Conservation (phyloP, 2,797 vertebrate genomes). For the Poeciliopsis presidionis region DNA sequence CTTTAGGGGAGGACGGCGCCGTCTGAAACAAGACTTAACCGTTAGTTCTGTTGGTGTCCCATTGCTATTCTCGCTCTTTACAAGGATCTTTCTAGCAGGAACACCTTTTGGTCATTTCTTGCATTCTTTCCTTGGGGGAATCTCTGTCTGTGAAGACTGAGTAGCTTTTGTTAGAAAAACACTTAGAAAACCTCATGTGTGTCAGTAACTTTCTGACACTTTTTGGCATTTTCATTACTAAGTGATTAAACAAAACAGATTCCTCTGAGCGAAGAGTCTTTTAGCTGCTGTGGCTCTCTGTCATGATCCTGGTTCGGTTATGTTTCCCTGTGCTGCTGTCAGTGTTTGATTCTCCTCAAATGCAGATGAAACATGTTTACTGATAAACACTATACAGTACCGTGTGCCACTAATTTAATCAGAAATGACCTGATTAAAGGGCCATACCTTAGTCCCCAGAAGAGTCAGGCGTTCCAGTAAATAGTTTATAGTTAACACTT, state of each 20-base stretch:
- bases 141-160: neutral
- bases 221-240: neutral
- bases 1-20: conserved; percentile 39
- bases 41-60: conserved; percentile 39
- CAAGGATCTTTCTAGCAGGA: conserved; percentile 35
- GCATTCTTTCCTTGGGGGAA: conserved; percentile 6
- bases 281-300: neutral
- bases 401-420: neutral
- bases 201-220: too few species aligned
- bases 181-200: neutral
- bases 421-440: neutral
- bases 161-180: conserved; percentile 1
- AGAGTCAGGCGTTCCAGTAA: neutral
- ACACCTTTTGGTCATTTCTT: conserved; percentile 33
- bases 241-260: neutral
- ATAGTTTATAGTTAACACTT: neutral
- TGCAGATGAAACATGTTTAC: neutral
- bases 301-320: neutral
- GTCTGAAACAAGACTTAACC: conserved; percentile 41
- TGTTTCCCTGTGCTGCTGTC: neutral
- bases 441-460: too few species aligned
- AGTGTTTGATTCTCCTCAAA: neutral
- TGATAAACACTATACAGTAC: neutral
- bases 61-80: conserved; percentile 47
- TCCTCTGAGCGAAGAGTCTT: neutral